A percentile compares a stretch with the other conserved stretches of the same genome.
Conservation (phyloP, 2,113 vertebrate genomes). For the Meleagris gallopavo region DNA sequence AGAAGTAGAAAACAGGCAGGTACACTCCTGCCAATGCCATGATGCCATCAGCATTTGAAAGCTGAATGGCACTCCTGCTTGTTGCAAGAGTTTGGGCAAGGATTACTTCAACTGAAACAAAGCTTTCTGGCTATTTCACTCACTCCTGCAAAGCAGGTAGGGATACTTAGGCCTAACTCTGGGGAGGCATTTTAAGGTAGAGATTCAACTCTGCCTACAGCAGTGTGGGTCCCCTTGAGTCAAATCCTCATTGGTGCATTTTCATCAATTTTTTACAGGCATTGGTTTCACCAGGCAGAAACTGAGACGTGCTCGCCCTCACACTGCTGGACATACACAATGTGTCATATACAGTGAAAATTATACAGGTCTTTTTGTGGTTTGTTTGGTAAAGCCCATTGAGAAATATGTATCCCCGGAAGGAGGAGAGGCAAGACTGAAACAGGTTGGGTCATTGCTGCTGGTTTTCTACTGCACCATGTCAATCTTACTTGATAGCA, state of each 20-base stretch:
- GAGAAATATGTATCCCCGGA: background rate
- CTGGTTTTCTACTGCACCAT: rapidly evolving
- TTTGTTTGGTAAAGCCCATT: background rate
- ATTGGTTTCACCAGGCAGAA: background rate
- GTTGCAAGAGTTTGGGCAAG: conserved; percentile 6
- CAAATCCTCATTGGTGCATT: background rate
- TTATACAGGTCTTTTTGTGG: background rate
- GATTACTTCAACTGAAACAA: conserved; percentile 23
- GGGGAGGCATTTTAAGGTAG: background rate
- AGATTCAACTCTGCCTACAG: background rate
- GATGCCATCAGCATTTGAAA: conserved; percentile 2
- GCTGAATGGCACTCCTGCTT: background rate
- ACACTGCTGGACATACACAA: background rate
- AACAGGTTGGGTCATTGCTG: background rate
- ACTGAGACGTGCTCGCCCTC: background rate
- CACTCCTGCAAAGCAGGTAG: conserved; percentile 6
- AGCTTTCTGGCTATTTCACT: conserved; percentile 33
- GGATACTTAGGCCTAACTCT: background rate
- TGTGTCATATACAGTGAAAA: background rate
- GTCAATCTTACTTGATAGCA: background rate
- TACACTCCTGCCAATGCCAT: background rate
- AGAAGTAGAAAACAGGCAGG: background rate
- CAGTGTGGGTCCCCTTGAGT: background rate
- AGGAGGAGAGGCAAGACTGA: background rate
- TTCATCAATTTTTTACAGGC: background rate